phyloP scores from a whole-genome alignment of 2,113 vertebrate genomes.

The Xyrauchen texanus region DNA sequence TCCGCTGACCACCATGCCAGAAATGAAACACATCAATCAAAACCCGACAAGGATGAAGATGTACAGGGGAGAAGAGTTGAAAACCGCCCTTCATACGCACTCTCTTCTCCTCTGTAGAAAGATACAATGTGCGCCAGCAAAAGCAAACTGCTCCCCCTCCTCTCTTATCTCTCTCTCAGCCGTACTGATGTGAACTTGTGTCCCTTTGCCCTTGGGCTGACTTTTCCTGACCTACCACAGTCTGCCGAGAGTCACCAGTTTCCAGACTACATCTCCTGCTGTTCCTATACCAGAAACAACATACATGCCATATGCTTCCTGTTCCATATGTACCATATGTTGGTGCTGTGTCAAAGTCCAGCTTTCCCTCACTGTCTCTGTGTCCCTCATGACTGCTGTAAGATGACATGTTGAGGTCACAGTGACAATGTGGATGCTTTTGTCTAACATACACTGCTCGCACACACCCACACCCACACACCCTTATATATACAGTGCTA shows the following conservation, averaged over 20 bases:
- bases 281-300: conserved; percentile 42
- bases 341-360: conserved; percentile 29
- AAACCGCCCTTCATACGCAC: not conserved
- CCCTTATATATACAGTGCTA: no score
- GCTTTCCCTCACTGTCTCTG: conserved; percentile 7
- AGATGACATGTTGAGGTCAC: conserved; percentile 43
- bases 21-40: conserved; percentile 28
- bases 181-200: conserved; percentile 24
- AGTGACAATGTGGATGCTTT: not conserved
- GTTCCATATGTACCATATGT: conserved; percentile 46
- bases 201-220: conserved; percentile 43
- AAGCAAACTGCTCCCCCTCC: not conserved
- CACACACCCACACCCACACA: conserved; percentile 6
- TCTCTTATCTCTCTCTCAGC: not conserved
- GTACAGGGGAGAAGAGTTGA: conserved; percentile 1
- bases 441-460: not conserved
- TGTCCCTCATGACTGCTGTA: conserved; percentile 31
- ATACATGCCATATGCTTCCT: conserved; percentile 49
- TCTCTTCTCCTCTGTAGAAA: conserved; percentile 24
- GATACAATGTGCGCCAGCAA: not conserved
- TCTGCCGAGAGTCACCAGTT: conserved; percentile 43
- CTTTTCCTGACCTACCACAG: conserved; percentile 46
- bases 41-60: conserved; percentile 33
- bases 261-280: conserved; percentile 35
- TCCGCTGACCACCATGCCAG: conserved; percentile 10